Conservation (phyloP, 2,113 vertebrate species). For the Dascyllus trimaculatus region DNA sequence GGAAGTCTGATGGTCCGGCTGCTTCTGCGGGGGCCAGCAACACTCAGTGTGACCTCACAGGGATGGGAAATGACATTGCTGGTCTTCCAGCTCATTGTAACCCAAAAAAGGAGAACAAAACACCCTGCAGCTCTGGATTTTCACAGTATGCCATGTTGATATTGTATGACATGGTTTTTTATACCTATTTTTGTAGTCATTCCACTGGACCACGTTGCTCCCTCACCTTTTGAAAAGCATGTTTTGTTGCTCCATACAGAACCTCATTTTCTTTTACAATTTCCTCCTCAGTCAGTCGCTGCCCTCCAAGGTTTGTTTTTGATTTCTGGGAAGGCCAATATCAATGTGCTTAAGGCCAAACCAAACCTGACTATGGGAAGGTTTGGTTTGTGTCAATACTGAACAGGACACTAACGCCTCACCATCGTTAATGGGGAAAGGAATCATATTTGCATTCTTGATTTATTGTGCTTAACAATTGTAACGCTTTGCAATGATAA, state of each 20-base stretch:
- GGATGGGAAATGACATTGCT: conserved; percentile 34
- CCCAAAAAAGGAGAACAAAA: conserved; percentile 14
- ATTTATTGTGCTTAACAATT: neutral
- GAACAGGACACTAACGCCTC: neutral
- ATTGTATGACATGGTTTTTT: neutral
- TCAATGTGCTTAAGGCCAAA: neutral
- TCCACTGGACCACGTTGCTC: conserved; percentile 1
- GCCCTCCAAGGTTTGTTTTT: too few relatives aligned
- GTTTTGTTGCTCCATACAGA: neutral
- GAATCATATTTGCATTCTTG: neutral
- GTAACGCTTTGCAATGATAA: too few relatives aligned
- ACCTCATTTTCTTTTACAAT: too few relatives aligned
- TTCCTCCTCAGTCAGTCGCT: too few relatives aligned
- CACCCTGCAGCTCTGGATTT: conserved; percentile 27
- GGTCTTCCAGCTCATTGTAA: conserved; percentile 49
- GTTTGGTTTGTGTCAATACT: neutral
- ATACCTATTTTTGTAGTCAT: neutral
- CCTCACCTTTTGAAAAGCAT: neutral
- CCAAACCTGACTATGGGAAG: neutral
- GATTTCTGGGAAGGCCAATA: neutral
- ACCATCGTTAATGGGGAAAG: neutral
- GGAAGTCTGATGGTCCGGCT: conserved; percentile 9
- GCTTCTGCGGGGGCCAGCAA: conserved; percentile 49
- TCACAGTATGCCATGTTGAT: conserved; percentile 8
- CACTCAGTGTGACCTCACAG: conserved; percentile 37